Base-by-base conservation (phyloP, 2,797 vertebrate species). In the Hippocampus kuda region DNA sequence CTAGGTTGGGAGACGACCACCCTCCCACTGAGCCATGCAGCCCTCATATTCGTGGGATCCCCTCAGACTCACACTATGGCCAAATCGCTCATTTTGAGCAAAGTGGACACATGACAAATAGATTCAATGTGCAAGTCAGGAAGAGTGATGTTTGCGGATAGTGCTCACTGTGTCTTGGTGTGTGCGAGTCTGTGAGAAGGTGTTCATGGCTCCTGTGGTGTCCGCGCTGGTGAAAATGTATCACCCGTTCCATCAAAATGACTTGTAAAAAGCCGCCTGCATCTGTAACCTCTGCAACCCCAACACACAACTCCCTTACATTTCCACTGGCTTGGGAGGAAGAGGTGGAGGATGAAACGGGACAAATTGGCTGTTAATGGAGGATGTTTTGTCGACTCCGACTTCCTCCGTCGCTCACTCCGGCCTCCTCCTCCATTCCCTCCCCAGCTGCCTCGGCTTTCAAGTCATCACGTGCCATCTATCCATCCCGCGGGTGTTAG, bases 281-380 rank as follows among this genome's bases (percentile, higher is more conserved):
- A 68, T 57, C n/a, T 59, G 70, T 77, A 65, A n/a, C 18, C 66
- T 57, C 54, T 49, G 54, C 38, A 56, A 49, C 38, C 22, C 20
- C 1, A 46, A 56, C 38, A 65, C 53, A 42, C 16, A 57, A 24
- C 59, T 60, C n/a, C 13, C 68, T 10, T 41, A 60, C 34, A 48
- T 66, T 49, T 73, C 30, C 34, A 63, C 69, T 24, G 44, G 24
- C 15, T 26, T 1, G 1, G 46, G 62, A 68, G 61, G 69, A 70
- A 44, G 66, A 70, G 62, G 76, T 69, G 69, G 46, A 27, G 77
- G 77, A 72, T 81, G 83, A 82, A 85, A 87, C 80, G 77, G 80
- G 83, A 83, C 83, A 86, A 86, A 87, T 79, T 83, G 83, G 84
- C 42, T 48, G 41, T 48, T 65, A 65, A 65, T 12, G 42, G 41